phyloP scores from a whole-genome alignment of 2,888 invertebrate species.

The Eustalomyia histrio region DNA sequence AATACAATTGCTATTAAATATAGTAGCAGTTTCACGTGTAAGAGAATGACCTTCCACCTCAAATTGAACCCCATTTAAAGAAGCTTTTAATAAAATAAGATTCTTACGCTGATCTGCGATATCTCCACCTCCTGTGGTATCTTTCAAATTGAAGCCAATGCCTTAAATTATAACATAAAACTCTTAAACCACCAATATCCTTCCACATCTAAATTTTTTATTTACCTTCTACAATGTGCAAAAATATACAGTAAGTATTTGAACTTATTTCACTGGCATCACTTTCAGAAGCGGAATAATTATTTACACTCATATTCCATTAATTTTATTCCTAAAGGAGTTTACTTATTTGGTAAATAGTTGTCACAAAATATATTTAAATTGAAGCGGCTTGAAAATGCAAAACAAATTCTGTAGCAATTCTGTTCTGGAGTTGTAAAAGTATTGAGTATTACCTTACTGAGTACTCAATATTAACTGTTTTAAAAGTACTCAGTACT shows the following conservation, averaged over 20 bases:
- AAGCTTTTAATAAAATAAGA: conserved; percentile 82
- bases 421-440: too few species aligned
- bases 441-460: too few species aligned
- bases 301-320: not conserved
- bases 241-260: conserved; percentile 73
- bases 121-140: conserved; percentile 36
- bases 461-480: too few species aligned
- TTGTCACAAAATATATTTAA: not conserved
- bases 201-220: conserved; percentile 24
- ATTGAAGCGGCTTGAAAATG: not conserved
- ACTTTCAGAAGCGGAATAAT: not conserved
- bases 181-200: conserved; percentile 30
- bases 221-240: conserved; percentile 76
- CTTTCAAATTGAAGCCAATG: conserved; percentile 79
- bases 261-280: conserved; percentile 50
- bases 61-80: conserved; percentile 84
- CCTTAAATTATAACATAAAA: conserved; percentile 77
- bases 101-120: conserved; percentile 71
- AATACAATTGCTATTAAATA: conserved; percentile 86
- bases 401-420: not conserved
- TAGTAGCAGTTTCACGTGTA: conserved; percentile 80
- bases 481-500: too few species aligned
- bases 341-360: not conserved
- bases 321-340: not conserved
- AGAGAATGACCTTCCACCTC: conserved; percentile 85